Base-by-base conservation (phyloP, 1,140 invertebrate species). In the Euura lappo region DNA sequence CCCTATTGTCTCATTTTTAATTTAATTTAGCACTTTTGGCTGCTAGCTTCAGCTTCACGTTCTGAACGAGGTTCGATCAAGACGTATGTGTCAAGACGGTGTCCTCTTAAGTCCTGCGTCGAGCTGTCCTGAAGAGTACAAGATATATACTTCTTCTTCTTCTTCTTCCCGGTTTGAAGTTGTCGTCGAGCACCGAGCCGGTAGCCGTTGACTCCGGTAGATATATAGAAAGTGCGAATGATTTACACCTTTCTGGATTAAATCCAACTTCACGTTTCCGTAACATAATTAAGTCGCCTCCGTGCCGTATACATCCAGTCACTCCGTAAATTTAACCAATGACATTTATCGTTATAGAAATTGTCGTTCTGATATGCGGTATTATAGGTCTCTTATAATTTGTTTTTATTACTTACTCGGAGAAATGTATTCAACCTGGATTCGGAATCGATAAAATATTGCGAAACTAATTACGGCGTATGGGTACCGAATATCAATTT, bases 291-390 rank as follows among this genome's bases (percentile, higher is more conserved):
- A 68, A 68, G 7, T 42, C 11, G 66, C 13, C 28, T 28, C 28
- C 28, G 28, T 28, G 8, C 28, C 6, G 51, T 6, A 60, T 13
- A 28, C 28, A 1, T 28, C 28, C 28, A 28, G 28, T 28, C 66
- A 68, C 66, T 44, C 66, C 28, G 66, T 68, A 68, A 44, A 68
- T 68, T 13, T 28, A 28, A 10, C 44, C 8, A 28, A 68, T 68
- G 66, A 68, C 66, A 68, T 68, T 68, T 68, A 68, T 68, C 66
- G 66, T 68, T 68, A 10, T 28, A 68, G 66, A 68, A 68, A 68
- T 68, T 44, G 66, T 11, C 44, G 51, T 60, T 6, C 10, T 60
- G 51, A 6, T 60, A n/a, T 60, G 51, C 51, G 51, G 13, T 6
- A 60, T 60, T 11, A 60, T 6, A n/a, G 3, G 13, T 60, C 10